These are phyloP conservation scores for Andrena camellia DNA, from an alignment of 2,888 invertebrate species.

Conservation along the genomic window DNA sequence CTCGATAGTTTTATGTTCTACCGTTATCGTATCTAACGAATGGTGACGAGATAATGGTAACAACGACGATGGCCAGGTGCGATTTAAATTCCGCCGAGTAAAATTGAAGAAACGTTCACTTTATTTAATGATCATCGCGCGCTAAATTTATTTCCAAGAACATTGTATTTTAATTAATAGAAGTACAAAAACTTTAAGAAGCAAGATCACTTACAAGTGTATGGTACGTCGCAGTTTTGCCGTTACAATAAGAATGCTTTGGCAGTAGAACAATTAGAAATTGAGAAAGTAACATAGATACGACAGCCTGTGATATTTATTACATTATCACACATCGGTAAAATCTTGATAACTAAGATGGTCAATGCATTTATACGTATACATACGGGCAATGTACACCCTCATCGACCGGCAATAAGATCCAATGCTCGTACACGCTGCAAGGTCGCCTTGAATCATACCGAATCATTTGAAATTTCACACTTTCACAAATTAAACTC, in stretches of 20 bases:
- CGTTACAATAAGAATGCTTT: conserved; percentile 69
- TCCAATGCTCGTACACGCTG: conserved; percentile 41
- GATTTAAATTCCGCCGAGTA: conserved; percentile 45
- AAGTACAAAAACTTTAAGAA: conserved; percentile 72
- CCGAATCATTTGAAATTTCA: neutral
- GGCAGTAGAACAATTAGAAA: conserved; percentile 73
- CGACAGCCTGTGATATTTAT: conserved; percentile 53
- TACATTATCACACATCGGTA: conserved; percentile 65
- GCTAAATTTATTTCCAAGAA: conserved; percentile 64
- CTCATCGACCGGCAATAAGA: conserved; percentile 43
- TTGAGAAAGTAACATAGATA: conserved; percentile 63
- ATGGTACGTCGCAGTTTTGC: conserved; percentile 60
- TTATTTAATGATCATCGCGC: conserved; percentile 65
- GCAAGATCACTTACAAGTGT: conserved; percentile 63
- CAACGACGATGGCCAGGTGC: conserved; percentile 33
- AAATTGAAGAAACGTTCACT: conserved; percentile 69
- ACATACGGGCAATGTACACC: conserved; percentile 29
- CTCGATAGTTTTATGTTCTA: neutral
- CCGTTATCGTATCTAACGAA: neutral
- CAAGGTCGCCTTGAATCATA: neutral
- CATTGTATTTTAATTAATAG: conserved; percentile 63
- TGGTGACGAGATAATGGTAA: conserved; percentile 8
- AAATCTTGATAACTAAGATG: conserved; percentile 62
- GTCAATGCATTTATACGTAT: conserved; percentile 43
- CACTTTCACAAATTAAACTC: neutral